A percentile compares a stretch with the other conserved stretches of the same genome.
These are phyloP conservation scores for Rhinolophus ferrumequinum DNA, from an alignment of 2,113 vertebrate species.

Conservation along the genomic window DNA sequence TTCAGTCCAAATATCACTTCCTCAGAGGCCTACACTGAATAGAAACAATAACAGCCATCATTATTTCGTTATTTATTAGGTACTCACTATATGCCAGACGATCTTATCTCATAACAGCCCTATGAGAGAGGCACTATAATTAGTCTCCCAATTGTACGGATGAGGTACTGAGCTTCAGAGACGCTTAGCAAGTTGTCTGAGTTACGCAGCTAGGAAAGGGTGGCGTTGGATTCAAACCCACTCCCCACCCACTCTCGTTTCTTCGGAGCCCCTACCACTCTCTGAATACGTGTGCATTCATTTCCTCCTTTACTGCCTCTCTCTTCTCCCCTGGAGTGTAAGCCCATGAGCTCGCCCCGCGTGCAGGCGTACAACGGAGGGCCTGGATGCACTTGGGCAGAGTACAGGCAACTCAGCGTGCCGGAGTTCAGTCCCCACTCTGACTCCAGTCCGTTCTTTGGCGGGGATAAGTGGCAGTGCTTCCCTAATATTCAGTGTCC, in stretches of 20 bases:
- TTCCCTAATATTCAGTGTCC: background rate
- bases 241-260: background rate
- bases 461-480: background rate
- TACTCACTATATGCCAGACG: background rate
- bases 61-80: background rate
- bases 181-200: background rate
- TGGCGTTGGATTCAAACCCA: background rate
- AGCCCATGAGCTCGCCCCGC: background rate
- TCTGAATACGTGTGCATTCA: background rate
- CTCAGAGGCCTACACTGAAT: background rate
- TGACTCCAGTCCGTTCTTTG: background rate
- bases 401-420: fast-evolving
- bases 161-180: background rate
- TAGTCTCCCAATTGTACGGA: background rate
- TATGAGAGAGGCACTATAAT: too few species aligned
- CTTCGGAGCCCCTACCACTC: background rate
- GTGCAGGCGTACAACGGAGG: fast-evolving
- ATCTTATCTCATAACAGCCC: background rate
- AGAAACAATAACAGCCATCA: background rate
- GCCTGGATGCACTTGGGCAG: too few species aligned
- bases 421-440: background rate
- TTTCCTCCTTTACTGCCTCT: background rate
- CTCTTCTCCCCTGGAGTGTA: background rate
- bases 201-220: background rate
- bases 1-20: background rate